phyloP scores from a whole-genome alignment of 2,113 vertebrate genomes.

The Himantopus leucocephalus region DNA sequence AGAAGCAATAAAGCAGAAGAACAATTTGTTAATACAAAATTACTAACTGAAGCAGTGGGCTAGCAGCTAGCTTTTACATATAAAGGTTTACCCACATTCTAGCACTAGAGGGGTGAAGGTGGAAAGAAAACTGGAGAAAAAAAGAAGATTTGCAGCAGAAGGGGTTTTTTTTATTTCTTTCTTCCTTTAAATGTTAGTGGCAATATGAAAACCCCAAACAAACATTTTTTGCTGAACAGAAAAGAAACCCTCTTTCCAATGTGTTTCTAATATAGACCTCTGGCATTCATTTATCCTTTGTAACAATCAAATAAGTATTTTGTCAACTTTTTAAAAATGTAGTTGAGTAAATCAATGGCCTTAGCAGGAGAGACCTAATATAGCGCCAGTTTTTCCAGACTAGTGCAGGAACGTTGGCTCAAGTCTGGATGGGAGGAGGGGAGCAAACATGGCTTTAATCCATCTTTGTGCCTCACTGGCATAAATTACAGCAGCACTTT shows the following conservation, averaged over 20 bases:
- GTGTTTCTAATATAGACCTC: slow-evolving; percentile 61
- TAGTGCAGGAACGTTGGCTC: slow-evolving; percentile 26
- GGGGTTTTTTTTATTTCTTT: neutral
- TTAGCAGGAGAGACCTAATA: slow-evolving; percentile 54
- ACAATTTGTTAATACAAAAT: neutral
- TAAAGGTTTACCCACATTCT: neutral
- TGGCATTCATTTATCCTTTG: slow-evolving; percentile 49
- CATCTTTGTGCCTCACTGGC: slow-evolving; percentile 57
- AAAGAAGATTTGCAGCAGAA: neutral
- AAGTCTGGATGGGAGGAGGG: slow-evolving; percentile 40
- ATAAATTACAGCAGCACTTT: slow-evolving; percentile 57
- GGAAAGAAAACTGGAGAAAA: neutral
- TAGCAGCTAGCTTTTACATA: neutral
- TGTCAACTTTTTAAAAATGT: slow-evolving; percentile 37
- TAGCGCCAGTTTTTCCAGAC: slow-evolving; percentile 53
- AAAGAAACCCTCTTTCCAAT: slow-evolving; percentile 19
- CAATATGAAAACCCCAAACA: slow-evolving; percentile 31
- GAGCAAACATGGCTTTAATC: slow-evolving; percentile 56
- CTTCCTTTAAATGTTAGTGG: neutral
- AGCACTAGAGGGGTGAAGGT: neutral
- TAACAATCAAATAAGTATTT: slow-evolving; percentile 53
- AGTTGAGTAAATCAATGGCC: slow-evolving; percentile 61
- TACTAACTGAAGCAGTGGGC: neutral
- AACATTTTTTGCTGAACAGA: neutral
- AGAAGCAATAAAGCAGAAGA: neutral